phyloP scores from a whole-genome alignment of 2,797 vertebrate genomes.

The Sorex maritimensis region DNA sequence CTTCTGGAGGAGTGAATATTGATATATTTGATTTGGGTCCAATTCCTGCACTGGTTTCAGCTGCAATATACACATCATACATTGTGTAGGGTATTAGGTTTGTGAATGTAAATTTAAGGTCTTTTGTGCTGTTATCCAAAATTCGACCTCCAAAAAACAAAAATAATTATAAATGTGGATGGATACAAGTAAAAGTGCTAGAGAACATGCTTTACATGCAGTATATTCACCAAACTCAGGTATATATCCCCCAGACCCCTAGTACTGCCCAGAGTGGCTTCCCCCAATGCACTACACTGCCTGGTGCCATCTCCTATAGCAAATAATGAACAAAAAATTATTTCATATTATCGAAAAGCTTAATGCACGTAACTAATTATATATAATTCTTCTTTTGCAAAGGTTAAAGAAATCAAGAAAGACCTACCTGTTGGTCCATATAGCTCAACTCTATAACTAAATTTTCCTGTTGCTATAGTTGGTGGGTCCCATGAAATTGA shows the following conservation, averaged over 20 bases:
- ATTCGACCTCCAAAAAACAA: conserved; percentile 91
- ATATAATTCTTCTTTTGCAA: conserved; percentile 48
- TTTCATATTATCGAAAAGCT: too few species aligned
- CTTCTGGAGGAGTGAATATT: conserved; percentile 94
- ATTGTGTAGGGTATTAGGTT: conserved; percentile 94
- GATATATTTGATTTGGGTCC: conserved; percentile 93
- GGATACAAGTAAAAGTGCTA: too few species aligned
- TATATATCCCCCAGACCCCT: too few species aligned
- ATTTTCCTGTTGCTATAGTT: conserved; percentile 94
- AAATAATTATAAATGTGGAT: neutral
- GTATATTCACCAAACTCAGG: too few species aligned
- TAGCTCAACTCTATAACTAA: conserved; percentile 95
- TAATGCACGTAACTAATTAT: conserved; percentile 16
- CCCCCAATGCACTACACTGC: too few species aligned
- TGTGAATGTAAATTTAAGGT: conserved; percentile 92
- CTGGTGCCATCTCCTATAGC: too few species aligned
- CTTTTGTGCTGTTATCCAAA: conserved; percentile 95
- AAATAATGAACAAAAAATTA: too few species aligned
- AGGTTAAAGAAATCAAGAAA: conserved; percentile 40
- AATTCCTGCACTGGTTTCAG: conserved; percentile 95
- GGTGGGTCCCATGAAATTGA: conserved; percentile 95
- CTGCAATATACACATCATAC: conserved; percentile 92
- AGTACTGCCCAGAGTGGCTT: too few species aligned
- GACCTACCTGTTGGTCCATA: conserved; percentile 94
- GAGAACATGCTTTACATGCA: too few species aligned